A percentile compares a stretch with the other conserved stretches of the same genome.
phyloP scores from a whole-genome alignment of 1,140 invertebrate genomes.

The Plutomurus gul region DNA sequence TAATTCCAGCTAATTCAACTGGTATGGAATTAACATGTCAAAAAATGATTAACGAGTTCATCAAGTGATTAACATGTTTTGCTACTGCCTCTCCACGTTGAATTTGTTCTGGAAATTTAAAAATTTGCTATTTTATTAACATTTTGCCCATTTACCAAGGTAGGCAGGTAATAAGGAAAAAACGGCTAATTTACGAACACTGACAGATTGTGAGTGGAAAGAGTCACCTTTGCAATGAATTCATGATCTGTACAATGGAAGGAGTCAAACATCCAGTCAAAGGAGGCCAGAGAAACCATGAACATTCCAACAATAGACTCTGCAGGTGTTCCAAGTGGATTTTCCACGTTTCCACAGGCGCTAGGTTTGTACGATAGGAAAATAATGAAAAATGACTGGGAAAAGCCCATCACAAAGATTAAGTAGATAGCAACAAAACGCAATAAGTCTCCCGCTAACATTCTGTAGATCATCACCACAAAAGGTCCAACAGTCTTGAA shows the following conservation, averaged over 20 bases:
- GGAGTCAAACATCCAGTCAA: slow-evolving; percentile 88
- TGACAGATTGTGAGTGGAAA: background rate
- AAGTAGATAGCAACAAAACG: slow-evolving; percentile 95
- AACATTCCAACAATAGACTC: slow-evolving; percentile 97
- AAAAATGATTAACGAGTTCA: too few relatives aligned
- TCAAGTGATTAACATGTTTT: too few relatives aligned
- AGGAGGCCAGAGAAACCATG: slow-evolving; percentile 95
- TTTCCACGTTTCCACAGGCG: slow-evolving; percentile 59
- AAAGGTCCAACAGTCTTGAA: slow-evolving; percentile 98
- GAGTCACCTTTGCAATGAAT: slow-evolving; percentile 79
- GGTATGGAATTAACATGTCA: too few relatives aligned
- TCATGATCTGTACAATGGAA: slow-evolving; percentile 87
- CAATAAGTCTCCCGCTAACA: slow-evolving; percentile 93
- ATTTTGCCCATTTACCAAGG: too few relatives aligned
- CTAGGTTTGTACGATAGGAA: slow-evolving; percentile 46
- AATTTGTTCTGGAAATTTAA: too few relatives aligned
- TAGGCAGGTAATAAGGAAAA: too few relatives aligned
- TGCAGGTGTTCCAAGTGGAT: slow-evolving; percentile 85
- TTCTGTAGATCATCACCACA: slow-evolving; percentile 99
- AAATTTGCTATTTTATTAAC: too few relatives aligned
- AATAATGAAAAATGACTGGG: slow-evolving; percentile 73
- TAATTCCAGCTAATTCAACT: too few relatives aligned
- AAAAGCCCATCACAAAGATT: slow-evolving; percentile 97
- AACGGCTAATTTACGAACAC: too few relatives aligned
- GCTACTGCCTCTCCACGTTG: too few relatives aligned